Evolutionary conservation across 1,140 invertebrate genomes (phyloP), one percentile per base, ranked within the genome.

Genomic region (Plutomurus gul): DNA sequence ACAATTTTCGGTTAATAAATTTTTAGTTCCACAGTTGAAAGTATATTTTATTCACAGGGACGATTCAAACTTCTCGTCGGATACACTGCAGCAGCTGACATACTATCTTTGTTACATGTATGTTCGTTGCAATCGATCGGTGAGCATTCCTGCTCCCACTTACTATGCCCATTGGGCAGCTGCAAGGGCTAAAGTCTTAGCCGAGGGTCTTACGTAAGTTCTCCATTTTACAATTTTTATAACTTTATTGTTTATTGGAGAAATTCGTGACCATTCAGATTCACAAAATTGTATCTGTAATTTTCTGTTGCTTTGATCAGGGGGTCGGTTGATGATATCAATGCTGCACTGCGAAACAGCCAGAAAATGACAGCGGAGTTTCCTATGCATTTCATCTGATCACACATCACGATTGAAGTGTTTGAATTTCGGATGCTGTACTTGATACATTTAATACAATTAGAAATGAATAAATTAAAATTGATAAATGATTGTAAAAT

Each of bases 141-240:
- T 90, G 6, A 88, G 87, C 20, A 88, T 89, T 79, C 89, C 89
- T 33, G 87, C 89, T 3, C 88, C 89, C 0, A 87, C 87, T 70
- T 89, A 89, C 80, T 90, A 89, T 84, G 88, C 89, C 40, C 88
- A 89, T 85, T 84, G 89, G 80, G 88, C 87, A 13, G 88, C 88
- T 18, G 87, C 85, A 78, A 83, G 89, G 72, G 88, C 77, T 8
- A 75, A 79, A 65, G 30, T 39, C 18, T 37, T 79, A 7, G 39
- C 70, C 1, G 72, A 79, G 46, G 77, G 77, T 20, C 25, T 60
- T 18, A 20, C 2, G 75, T 76, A 76, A 60, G 22, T 22, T 22
- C 22, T 36, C 13, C 13, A 20, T 1, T 46, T 74, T 1, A 47
- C 16, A 60, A 76, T 39, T 7, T 56, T 36, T 1, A 27, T 10